phyloP scores from a whole-genome alignment of 2,113 vertebrate species.

The Phylloscopus trochilus region DNA sequence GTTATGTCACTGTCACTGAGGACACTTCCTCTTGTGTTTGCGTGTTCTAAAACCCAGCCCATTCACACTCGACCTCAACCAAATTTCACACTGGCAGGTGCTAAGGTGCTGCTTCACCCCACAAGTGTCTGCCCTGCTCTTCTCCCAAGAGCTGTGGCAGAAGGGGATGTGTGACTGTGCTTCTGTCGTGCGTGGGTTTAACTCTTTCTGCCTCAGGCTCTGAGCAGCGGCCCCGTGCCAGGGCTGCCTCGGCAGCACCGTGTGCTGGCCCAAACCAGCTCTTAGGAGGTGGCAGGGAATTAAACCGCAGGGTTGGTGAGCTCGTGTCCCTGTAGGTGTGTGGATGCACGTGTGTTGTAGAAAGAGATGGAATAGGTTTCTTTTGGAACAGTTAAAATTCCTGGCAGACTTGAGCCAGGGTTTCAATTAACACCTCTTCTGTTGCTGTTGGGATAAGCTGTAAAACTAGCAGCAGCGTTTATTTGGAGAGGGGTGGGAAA shows the following conservation, averaged over 20 bases:
- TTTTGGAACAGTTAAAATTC: neutral
- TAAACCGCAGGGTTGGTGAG: neutral
- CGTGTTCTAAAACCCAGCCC: neutral
- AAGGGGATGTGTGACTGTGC: neutral
- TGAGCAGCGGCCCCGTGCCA: accelerated
- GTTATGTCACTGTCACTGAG: accelerated
- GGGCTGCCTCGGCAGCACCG: neutral
- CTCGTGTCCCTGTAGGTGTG: neutral
- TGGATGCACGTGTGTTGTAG: accelerated
- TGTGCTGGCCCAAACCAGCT: neutral
- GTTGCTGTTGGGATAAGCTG: neutral
- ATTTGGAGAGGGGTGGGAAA: neutral
- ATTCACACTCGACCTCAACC: neutral
- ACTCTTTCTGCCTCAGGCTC: neutral
- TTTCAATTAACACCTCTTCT: neutral
- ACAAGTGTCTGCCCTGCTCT: accelerated
- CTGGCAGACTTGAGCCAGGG: neutral
- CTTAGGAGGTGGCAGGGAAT: neutral
- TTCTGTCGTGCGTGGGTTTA: accelerated
- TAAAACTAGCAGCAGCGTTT: neutral
- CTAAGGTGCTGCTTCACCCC: neutral
- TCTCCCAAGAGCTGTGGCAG: neutral
- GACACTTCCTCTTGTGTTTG: neutral
- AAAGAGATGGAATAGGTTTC: neutral
- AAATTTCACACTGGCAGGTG: neutral